These are phyloP conservation scores for Synanthedon andrenaeformis DNA, from an alignment of 2,888 invertebrate genomes.

Conservation along the genomic window DNA sequence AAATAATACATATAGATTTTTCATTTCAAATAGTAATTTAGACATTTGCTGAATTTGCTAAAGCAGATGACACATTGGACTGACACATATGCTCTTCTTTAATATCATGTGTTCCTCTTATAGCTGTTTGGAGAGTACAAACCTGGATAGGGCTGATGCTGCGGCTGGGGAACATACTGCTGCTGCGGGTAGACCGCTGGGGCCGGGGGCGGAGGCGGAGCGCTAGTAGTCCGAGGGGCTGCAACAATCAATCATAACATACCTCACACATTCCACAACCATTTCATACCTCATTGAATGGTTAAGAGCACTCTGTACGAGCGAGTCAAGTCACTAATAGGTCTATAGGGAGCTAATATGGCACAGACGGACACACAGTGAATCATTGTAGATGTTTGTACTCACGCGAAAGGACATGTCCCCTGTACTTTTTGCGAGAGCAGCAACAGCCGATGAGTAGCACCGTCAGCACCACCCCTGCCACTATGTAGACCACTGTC, in stretches of 20 bases:
- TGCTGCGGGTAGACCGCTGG: constrained; percentile 46
- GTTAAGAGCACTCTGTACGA: too few species aligned
- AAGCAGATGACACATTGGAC: too few species aligned
- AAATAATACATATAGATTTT: too few species aligned
- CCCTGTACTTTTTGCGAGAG: constrained; percentile 25
- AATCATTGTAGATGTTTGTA: constrained; percentile 3
- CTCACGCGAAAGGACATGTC: constrained; percentile 36
- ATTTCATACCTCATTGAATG: too few species aligned
- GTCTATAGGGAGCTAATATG: too few species aligned
- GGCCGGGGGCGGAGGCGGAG: constrained; percentile 5
- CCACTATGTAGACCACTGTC: constrained; percentile 15
- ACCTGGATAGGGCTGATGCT: constrained; percentile 16
- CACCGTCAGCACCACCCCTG: constrained; percentile 19
- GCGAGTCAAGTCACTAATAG: too few species aligned
- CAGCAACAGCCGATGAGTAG: constrained; percentile 27
- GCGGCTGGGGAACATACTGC: constrained; percentile 20
- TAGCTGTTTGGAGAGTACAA: too few species aligned
- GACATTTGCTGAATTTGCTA: too few species aligned
- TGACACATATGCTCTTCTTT: too few species aligned
- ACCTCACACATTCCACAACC: neutral
- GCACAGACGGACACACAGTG: too few species aligned
- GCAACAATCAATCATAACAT: neutral
- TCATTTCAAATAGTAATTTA: too few species aligned
- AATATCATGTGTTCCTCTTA: too few species aligned
- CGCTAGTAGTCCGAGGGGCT: constrained; percentile 3